These are phyloP conservation scores for Atethmia centrago DNA, from an alignment of 2,888 invertebrate species.

Conservation along the genomic window DNA sequence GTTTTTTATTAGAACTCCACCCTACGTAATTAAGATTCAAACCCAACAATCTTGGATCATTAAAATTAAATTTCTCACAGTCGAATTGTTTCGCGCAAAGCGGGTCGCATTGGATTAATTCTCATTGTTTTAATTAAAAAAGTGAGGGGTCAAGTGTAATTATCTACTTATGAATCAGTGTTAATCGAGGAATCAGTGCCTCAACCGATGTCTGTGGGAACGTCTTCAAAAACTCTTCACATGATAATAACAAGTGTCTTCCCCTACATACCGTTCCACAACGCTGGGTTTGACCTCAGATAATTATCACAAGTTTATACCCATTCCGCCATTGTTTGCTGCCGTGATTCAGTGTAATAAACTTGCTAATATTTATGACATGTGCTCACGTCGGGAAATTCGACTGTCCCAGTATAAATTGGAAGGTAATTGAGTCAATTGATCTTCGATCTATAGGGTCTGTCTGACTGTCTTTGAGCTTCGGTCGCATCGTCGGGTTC, in stretches of 20 bases:
- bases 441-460: conserved; percentile 59
- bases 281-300: conserved; percentile 85
- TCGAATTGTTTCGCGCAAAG: conserved; percentile 69
- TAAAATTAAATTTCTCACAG: conserved; percentile 71
- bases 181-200: conserved; percentile 87
- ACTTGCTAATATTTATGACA: conserved; percentile 79
- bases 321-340: conserved; percentile 85
- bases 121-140: conserved; percentile 83
- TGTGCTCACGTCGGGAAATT: conserved; percentile 53
- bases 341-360: conserved; percentile 83
- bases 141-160: conserved; percentile 84
- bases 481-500: background rate
- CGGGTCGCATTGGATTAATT: conserved; percentile 68
- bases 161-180: conserved; percentile 88
- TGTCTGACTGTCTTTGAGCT: conserved; percentile 19
- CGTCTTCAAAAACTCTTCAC: conserved; percentile 89
- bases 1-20: conserved; percentile 62
- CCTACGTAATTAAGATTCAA: conserved; percentile 39
- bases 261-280: conserved; percentile 88
- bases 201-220: conserved; percentile 83
- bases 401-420: conserved; percentile 55
- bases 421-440: conserved; percentile 71
- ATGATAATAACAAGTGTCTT: conserved; percentile 86
- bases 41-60: conserved; percentile 42
- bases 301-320: conserved; percentile 87